phyloP scores from a whole-genome alignment of 2,113 vertebrate species.

The Phocoena phocoena region DNA sequence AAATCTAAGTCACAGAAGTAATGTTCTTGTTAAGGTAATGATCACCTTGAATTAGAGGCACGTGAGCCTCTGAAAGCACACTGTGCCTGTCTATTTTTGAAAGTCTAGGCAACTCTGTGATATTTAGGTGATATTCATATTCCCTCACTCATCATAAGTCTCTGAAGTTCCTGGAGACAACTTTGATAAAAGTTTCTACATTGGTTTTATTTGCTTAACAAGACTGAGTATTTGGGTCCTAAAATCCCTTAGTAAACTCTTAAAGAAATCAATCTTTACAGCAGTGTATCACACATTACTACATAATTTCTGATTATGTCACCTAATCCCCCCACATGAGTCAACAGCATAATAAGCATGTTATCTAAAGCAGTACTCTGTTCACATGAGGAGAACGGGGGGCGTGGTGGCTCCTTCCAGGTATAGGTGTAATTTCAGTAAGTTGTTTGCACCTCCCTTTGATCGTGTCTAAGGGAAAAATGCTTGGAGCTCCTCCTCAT shows the following conservation, averaged over 20 bases:
- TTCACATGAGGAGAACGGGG: background rate
- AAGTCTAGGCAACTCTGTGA: background rate
- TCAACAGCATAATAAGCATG: background rate
- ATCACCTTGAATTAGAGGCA: background rate
- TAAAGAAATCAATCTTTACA: conserved; percentile 57
- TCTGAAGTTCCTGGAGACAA: conserved; percentile 57
- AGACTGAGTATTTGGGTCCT: conserved; percentile 67
- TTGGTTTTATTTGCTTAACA: conserved; percentile 69
- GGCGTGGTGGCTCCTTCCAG: conserved; percentile 46
- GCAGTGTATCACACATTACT: background rate
- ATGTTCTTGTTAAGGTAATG: background rate
- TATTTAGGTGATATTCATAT: background rate
- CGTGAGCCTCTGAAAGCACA: background rate
- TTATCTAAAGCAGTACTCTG: background rate
- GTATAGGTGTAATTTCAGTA: conserved; percentile 46
- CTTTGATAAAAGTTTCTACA: conserved; percentile 65
- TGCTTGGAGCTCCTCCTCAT: background rate
- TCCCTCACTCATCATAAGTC: background rate
- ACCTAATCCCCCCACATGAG: background rate
- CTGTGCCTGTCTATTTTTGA: background rate
- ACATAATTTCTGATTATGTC: background rate
- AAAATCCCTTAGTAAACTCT: conserved; percentile 62
- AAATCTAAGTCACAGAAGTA: background rate
- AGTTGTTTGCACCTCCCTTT: conserved; percentile 46
- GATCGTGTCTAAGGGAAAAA: conserved; percentile 9